These are phyloP conservation scores for Neomonachus schauinslandi DNA, from an alignment of 2,113 vertebrate genomes.

Conservation along the genomic window DNA sequence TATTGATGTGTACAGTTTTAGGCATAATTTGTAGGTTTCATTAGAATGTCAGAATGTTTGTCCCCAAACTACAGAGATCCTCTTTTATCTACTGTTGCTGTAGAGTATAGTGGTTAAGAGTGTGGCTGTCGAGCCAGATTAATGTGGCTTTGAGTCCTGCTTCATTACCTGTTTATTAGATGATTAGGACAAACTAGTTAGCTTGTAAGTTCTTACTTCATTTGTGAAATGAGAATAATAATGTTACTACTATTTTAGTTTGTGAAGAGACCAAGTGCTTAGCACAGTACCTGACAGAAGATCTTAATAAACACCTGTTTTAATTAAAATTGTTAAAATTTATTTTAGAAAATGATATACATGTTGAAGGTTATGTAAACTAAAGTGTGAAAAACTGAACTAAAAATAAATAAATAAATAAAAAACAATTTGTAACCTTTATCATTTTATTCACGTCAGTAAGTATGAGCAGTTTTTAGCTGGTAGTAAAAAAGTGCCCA, in stretches of 20 bases:
- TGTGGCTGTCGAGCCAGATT: background rate
- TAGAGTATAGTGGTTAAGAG: background rate
- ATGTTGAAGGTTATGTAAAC: background rate
- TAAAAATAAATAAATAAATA: background rate
- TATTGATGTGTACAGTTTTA: background rate
- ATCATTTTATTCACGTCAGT: background rate
- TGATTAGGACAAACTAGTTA: background rate
- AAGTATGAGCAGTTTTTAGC: background rate
- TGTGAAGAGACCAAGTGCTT: conserved; percentile 1
- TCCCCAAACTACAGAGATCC: background rate
- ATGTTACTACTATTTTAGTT: background rate
- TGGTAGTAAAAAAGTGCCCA: background rate
- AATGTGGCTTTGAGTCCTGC: background rate
- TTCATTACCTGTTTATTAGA: background rate
- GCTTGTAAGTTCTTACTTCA: background rate
- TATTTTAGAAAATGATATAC: conserved; percentile 10
- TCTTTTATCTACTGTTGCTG: background rate
- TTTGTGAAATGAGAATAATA: background rate
- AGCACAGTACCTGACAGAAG: background rate
- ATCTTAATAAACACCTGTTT: background rate
- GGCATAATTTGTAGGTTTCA: background rate
- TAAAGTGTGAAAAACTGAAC: background rate
- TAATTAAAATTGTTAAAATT: conserved; percentile 25
- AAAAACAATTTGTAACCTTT: background rate
- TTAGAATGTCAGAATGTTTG: background rate